These are phyloP conservation scores for Urophycis tenuis DNA, from an alignment of 2,797 vertebrate genomes.

Conservation along the genomic window DNA sequence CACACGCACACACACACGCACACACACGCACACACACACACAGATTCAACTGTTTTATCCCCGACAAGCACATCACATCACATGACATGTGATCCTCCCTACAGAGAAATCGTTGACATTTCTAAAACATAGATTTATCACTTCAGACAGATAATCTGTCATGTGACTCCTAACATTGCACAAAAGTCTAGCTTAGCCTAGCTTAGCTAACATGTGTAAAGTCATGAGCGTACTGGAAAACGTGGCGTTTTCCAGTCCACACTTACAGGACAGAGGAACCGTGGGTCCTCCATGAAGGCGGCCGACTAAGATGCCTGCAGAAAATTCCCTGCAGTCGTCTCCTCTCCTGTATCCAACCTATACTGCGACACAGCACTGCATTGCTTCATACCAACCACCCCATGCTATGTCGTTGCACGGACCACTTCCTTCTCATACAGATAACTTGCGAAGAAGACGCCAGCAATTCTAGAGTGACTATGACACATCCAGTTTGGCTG, in stretches of 20 bases:
- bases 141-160: neutral
- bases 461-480: neutral
- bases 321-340: neutral
- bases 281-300: neutral
- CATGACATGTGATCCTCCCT: neutral
- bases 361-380: neutral
- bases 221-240: too few relatives aligned
- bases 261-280: slow-evolving; percentile 22
- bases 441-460: neutral
- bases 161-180: neutral
- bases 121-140: neutral
- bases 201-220: neutral
- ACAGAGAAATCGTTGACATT: neutral
- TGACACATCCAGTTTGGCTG: slow-evolving; percentile 32
- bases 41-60: neutral
- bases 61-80: neutral
- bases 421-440: neutral
- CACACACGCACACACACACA: neutral
- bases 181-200: neutral
- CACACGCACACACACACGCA: neutral
- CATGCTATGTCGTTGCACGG: too few relatives aligned
- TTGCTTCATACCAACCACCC: neutral
- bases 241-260: slow-evolving; percentile 41
- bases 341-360: neutral
- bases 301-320: neutral